Evolutionary conservation across 2,888 invertebrate genomes (phyloP), one percentile per base, ranked within the genome.

Genomic region (Spodoptera littoralis): DNA sequence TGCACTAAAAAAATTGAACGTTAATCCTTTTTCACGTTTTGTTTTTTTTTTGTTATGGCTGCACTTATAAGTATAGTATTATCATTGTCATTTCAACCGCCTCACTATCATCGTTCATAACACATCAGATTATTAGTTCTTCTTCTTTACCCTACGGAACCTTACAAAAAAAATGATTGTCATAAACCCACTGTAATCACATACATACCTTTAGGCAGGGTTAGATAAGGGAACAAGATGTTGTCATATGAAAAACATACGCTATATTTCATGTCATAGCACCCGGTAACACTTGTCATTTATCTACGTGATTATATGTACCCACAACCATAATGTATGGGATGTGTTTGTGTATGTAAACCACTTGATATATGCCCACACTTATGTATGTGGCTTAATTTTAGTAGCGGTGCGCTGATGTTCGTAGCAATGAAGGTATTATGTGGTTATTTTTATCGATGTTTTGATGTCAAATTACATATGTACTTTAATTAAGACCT

Each of bases 271-370:
- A 73, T 43, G 43, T 43, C n/a, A 27, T 24, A 18, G 6, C 8
- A 22, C 6, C 47, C 36, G 36, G 36, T 36, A 36, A 50, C 50
- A 61, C 41, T 56, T 48, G 42, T n/a, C 58, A 76, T 78, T 76
- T 73, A 63, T 78, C 73, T 71, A 65, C 64, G 76, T 78, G 69
- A 78, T 78, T 70, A 73, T 67, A 43, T 57, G 13, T 9, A 54
- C 43, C 44, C 48, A 11, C 13, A 53, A 13, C 44, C 54, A 24
- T 65, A 71, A 68, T 47, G 13, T 60, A 55, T 53, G 36, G 52
- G 13, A 45, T 18, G 11, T 22, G 46, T 9, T 22, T 30, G 8
- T 30, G 12, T 22, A 1, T 9, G 36, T 36, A 9, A 36, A 3
- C 43, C 13, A 24, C 42, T 24, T 59, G 52, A 62, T 18, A 65